phyloP scores from a whole-genome alignment of 2,797 vertebrate genomes.

The Erpetoichthys calabaricus region DNA sequence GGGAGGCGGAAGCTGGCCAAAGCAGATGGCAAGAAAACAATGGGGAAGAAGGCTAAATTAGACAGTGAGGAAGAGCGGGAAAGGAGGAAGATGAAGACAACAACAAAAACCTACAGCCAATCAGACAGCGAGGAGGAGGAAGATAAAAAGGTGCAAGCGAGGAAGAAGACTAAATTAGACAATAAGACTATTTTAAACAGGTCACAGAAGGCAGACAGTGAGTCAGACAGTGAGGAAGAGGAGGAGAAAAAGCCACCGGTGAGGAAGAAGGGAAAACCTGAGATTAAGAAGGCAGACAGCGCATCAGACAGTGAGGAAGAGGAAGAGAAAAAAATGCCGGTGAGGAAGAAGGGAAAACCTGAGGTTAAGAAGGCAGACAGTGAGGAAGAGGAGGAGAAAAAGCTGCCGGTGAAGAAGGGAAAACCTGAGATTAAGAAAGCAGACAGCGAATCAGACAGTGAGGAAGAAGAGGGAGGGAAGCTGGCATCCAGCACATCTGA shows the following conservation, averaged over 20 bases:
- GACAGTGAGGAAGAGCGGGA: not conserved
- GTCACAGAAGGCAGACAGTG: not conserved
- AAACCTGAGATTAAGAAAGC: constrained; percentile 6
- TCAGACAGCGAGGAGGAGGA: constrained; percentile 2
- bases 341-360: not conserved
- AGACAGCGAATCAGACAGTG: not conserved
- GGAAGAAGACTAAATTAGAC: not conserved
- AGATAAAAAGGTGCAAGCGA: not conserved
- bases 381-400: constrained; percentile 13
- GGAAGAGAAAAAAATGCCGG: constrained; percentile 8
- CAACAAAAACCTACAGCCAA: not conserved
- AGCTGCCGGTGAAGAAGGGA: constrained; percentile 9
- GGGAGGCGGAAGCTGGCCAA: not conserved
- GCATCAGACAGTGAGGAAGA: not conserved
- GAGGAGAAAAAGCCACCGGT: constrained; percentile 3
- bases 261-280: not conserved
- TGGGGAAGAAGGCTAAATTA: too few relatives aligned
- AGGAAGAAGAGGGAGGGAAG: constrained; percentile 7
- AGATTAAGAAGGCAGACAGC: not conserved
- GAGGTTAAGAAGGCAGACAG: not conserved
- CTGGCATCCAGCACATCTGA: constrained; percentile 10
- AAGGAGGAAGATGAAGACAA: not conserved
- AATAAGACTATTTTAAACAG: not conserved
- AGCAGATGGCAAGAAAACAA: not conserved
- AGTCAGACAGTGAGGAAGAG: constrained; percentile 8